Conservation (phyloP, 2,113 vertebrate genomes). For the Takifugu flavidus region DNA sequence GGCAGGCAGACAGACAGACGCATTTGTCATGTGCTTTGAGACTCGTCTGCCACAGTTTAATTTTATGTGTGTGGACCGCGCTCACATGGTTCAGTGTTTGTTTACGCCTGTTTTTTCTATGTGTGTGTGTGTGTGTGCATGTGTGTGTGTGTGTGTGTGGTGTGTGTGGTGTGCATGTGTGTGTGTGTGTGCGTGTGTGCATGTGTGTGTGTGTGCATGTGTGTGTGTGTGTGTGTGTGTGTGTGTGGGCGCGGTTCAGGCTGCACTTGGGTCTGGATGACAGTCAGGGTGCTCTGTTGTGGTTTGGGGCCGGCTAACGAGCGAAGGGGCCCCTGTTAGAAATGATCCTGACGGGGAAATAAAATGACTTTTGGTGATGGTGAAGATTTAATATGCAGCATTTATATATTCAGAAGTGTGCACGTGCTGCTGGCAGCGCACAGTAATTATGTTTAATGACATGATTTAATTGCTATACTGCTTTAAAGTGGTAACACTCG, state of each 20-base stretch:
- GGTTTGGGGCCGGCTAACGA: constrained; percentile 35
- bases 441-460: too few relatives aligned
- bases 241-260: constrained; percentile 41
- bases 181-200: constrained; percentile 2
- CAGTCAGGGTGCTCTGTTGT: constrained; percentile 61
- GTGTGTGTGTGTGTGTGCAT: constrained; percentile 1
- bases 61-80: too few relatives aligned
- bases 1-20: constrained; percentile 16
- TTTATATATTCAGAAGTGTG: too few relatives aligned
- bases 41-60: neutral
- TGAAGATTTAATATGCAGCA: too few relatives aligned
- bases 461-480: too few relatives aligned
- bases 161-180: constrained; percentile 28
- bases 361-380: too few relatives aligned
- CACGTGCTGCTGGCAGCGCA: too few relatives aligned
- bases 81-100: constrained; percentile 20
- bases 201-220: constrained; percentile 18
- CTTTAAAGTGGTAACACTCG: too few relatives aligned
- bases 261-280: constrained; percentile 53
- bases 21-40: constrained; percentile 12
- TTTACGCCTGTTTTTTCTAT: constrained; percentile 25
- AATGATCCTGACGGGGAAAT: too few relatives aligned
- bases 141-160: constrained; percentile 23
- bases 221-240: constrained; percentile 28
- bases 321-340: too few relatives aligned